Evolutionary conservation across 2,113 vertebrate species (phyloP).

Genomic region (Mirza zaza): DNA sequence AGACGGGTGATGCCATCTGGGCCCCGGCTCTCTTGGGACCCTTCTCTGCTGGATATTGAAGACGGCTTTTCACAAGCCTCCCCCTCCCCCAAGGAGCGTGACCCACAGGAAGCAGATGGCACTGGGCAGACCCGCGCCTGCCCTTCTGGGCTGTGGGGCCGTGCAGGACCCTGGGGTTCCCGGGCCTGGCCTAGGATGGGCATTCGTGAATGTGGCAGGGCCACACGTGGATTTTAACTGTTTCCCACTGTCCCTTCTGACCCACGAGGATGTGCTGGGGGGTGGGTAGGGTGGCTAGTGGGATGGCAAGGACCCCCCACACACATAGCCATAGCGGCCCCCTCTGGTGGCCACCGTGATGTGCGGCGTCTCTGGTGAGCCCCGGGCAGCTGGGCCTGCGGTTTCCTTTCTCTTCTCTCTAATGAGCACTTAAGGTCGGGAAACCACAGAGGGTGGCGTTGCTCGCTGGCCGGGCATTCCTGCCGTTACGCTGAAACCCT

Average conservation of each 20-base stretch:
- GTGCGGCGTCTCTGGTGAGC: neutral
- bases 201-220: rapidly evolving
- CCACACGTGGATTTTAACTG: rapidly evolving
- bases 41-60: neutral
- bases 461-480: neutral
- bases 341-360: neutral
- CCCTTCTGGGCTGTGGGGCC: neutral
- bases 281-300: neutral
- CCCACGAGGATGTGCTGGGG: neutral
- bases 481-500: neutral
- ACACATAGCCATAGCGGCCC: neutral
- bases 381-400: neutral
- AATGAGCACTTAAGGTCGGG: neutral
- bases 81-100: rapidly evolving
- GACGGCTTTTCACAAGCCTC: neutral
- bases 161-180: rapidly evolving
- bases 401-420: neutral
- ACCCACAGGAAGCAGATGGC: neutral
- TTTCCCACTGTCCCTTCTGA: neutral
- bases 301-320: neutral
- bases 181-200: rapidly evolving
- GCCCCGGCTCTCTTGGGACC: neutral
- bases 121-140: rapidly evolving
- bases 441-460: neutral
- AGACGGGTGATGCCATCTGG: no score